Percentiles rank a stretch among this genome's conserved stretches.
phyloP scores from a whole-genome alignment of 1,140 invertebrate species.

The Caenorhabditis tropicalis region DNA sequence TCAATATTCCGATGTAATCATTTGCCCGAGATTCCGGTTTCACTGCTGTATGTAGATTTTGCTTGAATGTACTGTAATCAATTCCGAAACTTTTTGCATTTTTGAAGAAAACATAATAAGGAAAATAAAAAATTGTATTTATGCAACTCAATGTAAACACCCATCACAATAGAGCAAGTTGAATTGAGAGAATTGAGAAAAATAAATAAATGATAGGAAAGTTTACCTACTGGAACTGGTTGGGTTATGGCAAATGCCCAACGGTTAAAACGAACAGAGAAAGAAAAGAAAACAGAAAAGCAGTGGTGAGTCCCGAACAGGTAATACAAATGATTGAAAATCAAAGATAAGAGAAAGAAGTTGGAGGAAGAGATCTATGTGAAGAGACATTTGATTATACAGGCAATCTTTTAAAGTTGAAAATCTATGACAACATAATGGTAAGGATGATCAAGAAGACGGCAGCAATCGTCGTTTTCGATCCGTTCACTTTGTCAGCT shows the following conservation, averaged over 20 bases:
- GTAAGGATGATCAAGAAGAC: background rate
- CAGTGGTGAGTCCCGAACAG: background rate
- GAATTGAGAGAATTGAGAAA: background rate
- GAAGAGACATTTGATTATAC: conserved; percentile 10
- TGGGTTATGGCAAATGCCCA: conserved; percentile 29
- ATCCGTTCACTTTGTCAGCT: conserved; percentile 30
- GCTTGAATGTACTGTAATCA: no score
- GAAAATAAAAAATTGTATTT: background rate
- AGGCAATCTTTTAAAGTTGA: background rate
- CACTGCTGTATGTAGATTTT: no score
- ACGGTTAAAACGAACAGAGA: background rate
- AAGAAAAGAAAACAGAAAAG: background rate
- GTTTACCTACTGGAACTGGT: conserved; percentile 9
- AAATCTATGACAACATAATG: background rate
- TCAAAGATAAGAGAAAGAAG: background rate
- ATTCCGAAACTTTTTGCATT: no score
- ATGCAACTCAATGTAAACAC: background rate
- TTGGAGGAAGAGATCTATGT: background rate
- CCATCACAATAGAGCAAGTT: background rate
- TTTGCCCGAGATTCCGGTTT: no score
- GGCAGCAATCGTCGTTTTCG: conserved; percentile 37
- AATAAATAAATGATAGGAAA: background rate
- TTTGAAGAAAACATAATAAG: no score
- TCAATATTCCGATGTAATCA: no score
- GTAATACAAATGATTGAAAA: background rate